Conservation (phyloP, 1,140 invertebrate species). For the Eurosta solidaginis region DNA sequence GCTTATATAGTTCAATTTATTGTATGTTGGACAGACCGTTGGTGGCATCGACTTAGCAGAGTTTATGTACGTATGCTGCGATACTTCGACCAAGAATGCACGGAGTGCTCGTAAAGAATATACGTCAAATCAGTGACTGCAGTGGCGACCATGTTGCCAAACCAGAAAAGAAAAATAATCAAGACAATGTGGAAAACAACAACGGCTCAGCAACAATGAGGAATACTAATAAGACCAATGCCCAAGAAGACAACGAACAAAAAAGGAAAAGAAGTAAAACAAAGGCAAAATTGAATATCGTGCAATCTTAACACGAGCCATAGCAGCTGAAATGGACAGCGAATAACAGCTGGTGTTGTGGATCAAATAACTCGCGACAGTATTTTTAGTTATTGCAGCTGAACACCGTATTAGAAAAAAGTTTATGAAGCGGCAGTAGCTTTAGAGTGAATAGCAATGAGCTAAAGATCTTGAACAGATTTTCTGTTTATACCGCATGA, state of each 20-base stretch:
- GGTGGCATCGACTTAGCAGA: background rate
- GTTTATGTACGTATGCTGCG: background rate
- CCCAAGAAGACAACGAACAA: background rate
- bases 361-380: background rate
- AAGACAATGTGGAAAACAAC: too few species aligned
- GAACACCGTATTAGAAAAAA: background rate
- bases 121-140: background rate
- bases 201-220: too few species aligned
- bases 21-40: background rate
- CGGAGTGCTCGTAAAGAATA: background rate
- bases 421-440: background rate
- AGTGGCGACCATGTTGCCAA: too few species aligned
- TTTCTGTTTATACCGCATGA: background rate
- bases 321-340: background rate
- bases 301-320: slow-evolving; percentile 30
- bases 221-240: too few species aligned
- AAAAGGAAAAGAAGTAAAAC: background rate
- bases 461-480: background rate
- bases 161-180: background rate
- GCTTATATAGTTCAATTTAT: slow-evolving; percentile 25
- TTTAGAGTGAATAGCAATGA: background rate
- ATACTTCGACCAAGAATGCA: background rate
- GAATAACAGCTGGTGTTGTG: background rate
- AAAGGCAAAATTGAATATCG: slow-evolving; percentile 18
- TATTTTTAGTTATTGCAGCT: background rate